phyloP scores from a whole-genome alignment of 2,113 vertebrate genomes.

The Pteronura brasiliensis region DNA sequence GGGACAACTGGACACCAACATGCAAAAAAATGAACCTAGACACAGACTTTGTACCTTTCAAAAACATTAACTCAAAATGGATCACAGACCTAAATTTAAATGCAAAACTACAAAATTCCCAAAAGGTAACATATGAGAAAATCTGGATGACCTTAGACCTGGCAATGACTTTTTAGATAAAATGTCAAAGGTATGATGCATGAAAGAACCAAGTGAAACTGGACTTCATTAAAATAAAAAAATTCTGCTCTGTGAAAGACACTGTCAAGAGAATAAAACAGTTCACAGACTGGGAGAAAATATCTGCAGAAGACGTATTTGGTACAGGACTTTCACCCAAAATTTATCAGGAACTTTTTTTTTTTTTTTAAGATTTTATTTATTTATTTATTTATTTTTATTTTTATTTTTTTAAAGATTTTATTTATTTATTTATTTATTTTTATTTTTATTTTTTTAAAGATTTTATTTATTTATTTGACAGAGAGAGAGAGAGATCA shows the following conservation, averaged over 20 bases:
- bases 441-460: too few relatives aligned
- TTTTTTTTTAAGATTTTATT: too few relatives aligned
- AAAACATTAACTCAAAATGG: slow-evolving; percentile 2
- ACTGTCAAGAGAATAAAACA: background rate
- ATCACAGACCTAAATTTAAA: background rate
- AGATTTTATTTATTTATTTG: too few relatives aligned
- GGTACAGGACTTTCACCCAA: background rate
- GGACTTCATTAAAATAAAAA: slow-evolving; percentile 1
- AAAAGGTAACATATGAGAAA: background rate
- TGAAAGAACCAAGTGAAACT: background rate
- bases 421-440: too few relatives aligned
- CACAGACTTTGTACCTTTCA: background rate
- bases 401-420: too few relatives aligned
- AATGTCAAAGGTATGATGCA: background rate
- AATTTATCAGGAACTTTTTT: background rate
- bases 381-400: too few relatives aligned
- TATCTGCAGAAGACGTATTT: background rate
- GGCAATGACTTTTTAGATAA: background rate
- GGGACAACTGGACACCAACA: background rate
- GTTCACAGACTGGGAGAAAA: background rate
- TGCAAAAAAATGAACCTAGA: background rate
- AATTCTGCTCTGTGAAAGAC: background rate
- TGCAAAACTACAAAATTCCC: background rate
- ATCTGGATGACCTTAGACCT: background rate
- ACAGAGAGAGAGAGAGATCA: too few relatives aligned